Evolutionary conservation across 2,113 vertebrate species (phyloP).

Genomic region (Corapipo altera): DNA sequence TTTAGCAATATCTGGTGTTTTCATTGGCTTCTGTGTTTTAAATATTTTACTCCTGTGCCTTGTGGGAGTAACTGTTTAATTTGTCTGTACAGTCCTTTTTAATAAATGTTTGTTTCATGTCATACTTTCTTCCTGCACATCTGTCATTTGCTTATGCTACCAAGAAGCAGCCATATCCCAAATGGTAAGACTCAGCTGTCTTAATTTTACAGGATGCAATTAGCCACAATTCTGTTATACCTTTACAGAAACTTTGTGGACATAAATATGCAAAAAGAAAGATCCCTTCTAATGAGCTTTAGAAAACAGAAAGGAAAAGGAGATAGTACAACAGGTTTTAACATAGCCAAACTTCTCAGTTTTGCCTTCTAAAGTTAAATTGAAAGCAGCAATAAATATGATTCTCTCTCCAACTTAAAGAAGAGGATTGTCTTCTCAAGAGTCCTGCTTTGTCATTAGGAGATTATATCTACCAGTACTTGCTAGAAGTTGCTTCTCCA

Average conservation of each 20-base stretch:
- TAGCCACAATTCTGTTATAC: background rate
- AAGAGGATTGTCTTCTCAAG: background rate
- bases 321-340: background rate
- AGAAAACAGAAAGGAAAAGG: background rate
- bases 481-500: background rate
- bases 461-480: background rate
- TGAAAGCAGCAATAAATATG: background rate
- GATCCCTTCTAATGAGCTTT: background rate
- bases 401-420: background rate
- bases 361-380: background rate
- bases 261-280: background rate
- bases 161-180: background rate
- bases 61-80: slow-evolving; percentile 14
- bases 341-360: background rate
- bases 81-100: slow-evolving; percentile 47
- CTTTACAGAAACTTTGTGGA: background rate
- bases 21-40: slow-evolving; percentile 20
- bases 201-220: background rate
- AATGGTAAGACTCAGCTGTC: background rate
- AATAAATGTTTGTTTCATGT: slow-evolving; percentile 55
- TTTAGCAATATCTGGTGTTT: slow-evolving; percentile 8
- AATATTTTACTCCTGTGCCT: slow-evolving; percentile 17
- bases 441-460: background rate
- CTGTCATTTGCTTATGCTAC: background rate
- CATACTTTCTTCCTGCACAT: background rate